These are phyloP conservation scores for Melangyna quadrimaculata DNA, from an alignment of 2,888 invertebrate species.

Conservation along the genomic window DNA sequence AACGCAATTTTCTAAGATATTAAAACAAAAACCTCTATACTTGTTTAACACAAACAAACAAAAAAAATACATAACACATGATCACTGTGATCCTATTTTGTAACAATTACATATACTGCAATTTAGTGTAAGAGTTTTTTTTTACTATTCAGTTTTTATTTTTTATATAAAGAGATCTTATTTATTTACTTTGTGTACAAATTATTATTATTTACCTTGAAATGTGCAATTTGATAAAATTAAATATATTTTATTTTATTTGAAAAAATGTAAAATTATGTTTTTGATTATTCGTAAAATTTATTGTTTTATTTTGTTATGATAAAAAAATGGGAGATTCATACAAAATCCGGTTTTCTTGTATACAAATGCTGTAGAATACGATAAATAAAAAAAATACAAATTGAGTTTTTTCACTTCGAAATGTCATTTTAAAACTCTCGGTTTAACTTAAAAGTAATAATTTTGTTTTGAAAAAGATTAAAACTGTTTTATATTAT, in stretches of 20 bases:
- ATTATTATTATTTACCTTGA: slow-evolving; percentile 28
- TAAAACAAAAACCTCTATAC: slow-evolving; percentile 40
- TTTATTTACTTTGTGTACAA: slow-evolving; percentile 14
- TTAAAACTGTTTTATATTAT: too few species aligned
- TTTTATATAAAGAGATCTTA: slow-evolving; percentile 10
- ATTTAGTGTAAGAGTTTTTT: slow-evolving; percentile 59
- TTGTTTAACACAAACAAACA: slow-evolving; percentile 40
- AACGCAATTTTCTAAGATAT: slow-evolving; percentile 52
- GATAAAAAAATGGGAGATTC: neutral
- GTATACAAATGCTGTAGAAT: neutral
- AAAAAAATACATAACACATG: slow-evolving; percentile 53
- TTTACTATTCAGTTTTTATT: slow-evolving; percentile 15
- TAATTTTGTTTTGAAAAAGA: too few species aligned
- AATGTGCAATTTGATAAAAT: slow-evolving; percentile 61
- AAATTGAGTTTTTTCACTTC: too few species aligned
- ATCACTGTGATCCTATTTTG: slow-evolving; percentile 70
- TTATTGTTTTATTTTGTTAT: neutral
- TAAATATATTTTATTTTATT: slow-evolving; percentile 18
- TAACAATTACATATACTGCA: slow-evolving; percentile 66
- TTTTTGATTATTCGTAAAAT: neutral
- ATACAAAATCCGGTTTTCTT: neutral
- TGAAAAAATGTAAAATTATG: neutral
- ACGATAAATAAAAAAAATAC: neutral
- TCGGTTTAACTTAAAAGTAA: too few species aligned
- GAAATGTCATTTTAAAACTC: too few species aligned